Evolutionary conservation across 2,888 invertebrate species (phyloP), one percentile per base, ranked within the genome.

Genomic region (Hymenopus coronatus): DNA sequence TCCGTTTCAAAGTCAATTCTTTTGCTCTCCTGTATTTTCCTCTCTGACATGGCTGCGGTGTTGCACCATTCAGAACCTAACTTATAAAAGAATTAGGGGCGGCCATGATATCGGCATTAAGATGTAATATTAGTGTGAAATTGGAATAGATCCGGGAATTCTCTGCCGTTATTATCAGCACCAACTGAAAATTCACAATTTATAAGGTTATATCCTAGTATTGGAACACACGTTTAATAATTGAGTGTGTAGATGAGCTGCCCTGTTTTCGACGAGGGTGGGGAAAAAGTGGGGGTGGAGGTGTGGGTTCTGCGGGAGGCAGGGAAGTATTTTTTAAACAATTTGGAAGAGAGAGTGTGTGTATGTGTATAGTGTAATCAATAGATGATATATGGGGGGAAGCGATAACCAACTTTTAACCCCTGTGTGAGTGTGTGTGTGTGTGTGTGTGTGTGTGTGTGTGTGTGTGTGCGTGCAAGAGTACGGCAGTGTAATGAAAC

Each of bases 301-400:
- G 86, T 15, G 86, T 20, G 28, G 81, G 28, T 28, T 54, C 70
- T 81, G 81, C 28, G 20, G 81, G 25, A n/a, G 25, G 28, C 28
- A 25, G 81, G 40, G 82, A 40, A 82, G n/a, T 82, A 82, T 87
- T 87, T 87, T 87, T 87, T 87, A 87, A 87, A 87, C 82, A 87
- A 87, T 87, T 87, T 87, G 30, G 33, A 70, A 70, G 54, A 70
- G 54, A 70, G 40, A 12, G 40, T 40, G 40, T 40, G 40, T 40
- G 40, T 40, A 40, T 70, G 54, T 70, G 87, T 87, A 82, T 82
- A 82, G 82, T 83, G 86, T 89, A 88, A 89, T 88, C 89, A 89
- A 89, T 89, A 83, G 83, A 85, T 86, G 88, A 88, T 88, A 88
- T 86, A 89, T 88, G 82, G 89, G 40, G 40, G 83, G 81, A 46